A percentile compares a stretch with the other conserved stretches of the same genome.
These are phyloP conservation scores for Drosophila varians DNA, from an alignment of 1,140 invertebrate species.

Conservation along the genomic window DNA sequence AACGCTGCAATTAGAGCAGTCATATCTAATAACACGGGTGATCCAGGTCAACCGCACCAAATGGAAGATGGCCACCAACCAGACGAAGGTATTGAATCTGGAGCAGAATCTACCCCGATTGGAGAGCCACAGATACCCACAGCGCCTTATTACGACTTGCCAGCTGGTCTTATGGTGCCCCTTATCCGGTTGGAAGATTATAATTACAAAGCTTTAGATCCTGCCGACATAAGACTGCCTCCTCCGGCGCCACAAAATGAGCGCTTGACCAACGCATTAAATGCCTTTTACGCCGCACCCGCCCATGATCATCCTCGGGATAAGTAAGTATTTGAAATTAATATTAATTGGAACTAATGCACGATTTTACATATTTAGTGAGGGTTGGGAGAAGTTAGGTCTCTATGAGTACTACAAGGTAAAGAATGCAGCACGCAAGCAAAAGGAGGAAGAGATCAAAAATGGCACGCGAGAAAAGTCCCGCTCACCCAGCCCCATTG, in stretches of 20 bases:
- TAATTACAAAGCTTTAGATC: slow-evolving; percentile 95
- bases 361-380: slow-evolving; percentile 86
- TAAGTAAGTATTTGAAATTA: slow-evolving; percentile 87
- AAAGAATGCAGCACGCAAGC: slow-evolving; percentile 94
- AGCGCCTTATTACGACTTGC: slow-evolving; percentile 97
- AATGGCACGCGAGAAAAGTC: slow-evolving; percentile 89
- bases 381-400: slow-evolving; percentile 98
- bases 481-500: slow-evolving; percentile 90
- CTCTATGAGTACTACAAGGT: slow-evolving; percentile 99
- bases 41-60: slow-evolving; percentile 32
- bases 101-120: slow-evolving; percentile 2
- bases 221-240: slow-evolving; percentile 94
- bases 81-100: slow-evolving; percentile 18
- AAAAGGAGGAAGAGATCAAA: slow-evolving; percentile 93
- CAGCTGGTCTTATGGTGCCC: slow-evolving; percentile 96
- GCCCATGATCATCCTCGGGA: slow-evolving; percentile 97
- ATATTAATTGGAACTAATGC: background rate
- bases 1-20: slow-evolving; percentile 76
- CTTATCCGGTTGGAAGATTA: slow-evolving; percentile 95
- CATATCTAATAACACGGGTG: slow-evolving; percentile 58
- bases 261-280: slow-evolving; percentile 94
- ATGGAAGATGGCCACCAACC: slow-evolving; percentile 25
- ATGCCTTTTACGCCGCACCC: slow-evolving; percentile 97
- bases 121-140: slow-evolving; percentile 93
- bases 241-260: slow-evolving; percentile 97